A percentile compares a stretch with the other conserved stretches of the same genome.
Evolutionary conservation across 2,797 vertebrate genomes (phyloP).

Genomic region (Alosa sapidissima): DNA sequence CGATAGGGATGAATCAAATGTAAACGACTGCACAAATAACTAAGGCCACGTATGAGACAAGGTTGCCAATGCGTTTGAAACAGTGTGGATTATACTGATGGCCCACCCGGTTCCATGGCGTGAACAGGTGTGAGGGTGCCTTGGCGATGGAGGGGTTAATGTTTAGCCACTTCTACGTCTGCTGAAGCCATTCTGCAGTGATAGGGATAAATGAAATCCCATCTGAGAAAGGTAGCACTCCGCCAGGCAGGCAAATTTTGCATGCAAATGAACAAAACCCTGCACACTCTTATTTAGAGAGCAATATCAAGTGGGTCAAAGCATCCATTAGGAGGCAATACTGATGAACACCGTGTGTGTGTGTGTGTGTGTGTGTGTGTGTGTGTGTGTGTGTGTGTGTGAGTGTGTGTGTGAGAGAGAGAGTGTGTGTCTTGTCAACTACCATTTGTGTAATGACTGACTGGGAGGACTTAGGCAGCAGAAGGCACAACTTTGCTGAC

Average conservation of each 20-base stretch:
- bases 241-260: background rate
- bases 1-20: background rate
- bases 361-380: background rate
- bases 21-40: background rate
- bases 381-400: background rate
- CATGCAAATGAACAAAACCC: slow-evolving; percentile 6
- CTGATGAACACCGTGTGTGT: background rate
- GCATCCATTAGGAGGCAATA: background rate
- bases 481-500: background rate
- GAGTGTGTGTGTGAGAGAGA: background rate
- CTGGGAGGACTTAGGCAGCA: slow-evolving; percentile 1
- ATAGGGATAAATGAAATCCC: background rate
- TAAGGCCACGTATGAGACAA: background rate
- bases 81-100: background rate
- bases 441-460: background rate
- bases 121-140: background rate
- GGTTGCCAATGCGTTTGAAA: background rate
- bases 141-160: background rate
- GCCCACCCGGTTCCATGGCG: no score
- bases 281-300: background rate
- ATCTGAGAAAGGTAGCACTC: slow-evolving; percentile 2
- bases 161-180: background rate
- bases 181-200: background rate
- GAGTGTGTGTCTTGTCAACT: background rate
- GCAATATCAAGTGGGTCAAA: slow-evolving; percentile 2